Evolutionary conservation across 2,797 vertebrate species (phyloP), one percentile per base, ranked within the genome.

Genomic region (Etheostoma perlongum): DNA sequence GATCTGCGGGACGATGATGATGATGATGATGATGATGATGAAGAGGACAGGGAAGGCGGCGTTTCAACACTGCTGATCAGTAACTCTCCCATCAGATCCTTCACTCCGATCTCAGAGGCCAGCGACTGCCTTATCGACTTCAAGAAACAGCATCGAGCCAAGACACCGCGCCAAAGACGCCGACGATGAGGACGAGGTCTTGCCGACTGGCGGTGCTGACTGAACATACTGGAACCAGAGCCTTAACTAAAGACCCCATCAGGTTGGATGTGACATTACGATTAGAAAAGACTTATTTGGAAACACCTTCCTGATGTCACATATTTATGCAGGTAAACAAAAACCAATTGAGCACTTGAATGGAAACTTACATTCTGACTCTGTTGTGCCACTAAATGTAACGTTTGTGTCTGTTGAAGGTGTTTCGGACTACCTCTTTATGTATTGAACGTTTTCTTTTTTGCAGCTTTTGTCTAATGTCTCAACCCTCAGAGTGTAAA

Each of bases 81-180:
- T 9, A 46, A 90, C 72, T 96, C 95, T 61, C 93, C 96, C 27
- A 95, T 93, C 36, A 93, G 93, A 68, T 89, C 96, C 10, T 88
- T 95, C 77, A 84, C 95, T 65, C 90, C 96, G 12, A 92, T 95
- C 87, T 96, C 94, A 0, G 96, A 97, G 89, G 95, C 94, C 77
- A 86, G 83, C 1, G 96, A 92, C 77, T 94, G 94, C 69, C 88
- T 95, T 57, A 87, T 96, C 57, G 96, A 97, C 92, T 96, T 93
- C 42, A 95, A 93, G 59, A 94, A 91, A 0, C 93, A 83, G 4
- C 49, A 74, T 33, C 81, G 83, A 11, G 46, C 80, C 72, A 91
- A 25, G 76, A 91, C 79, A 72, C 76, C 73, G 2, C 85, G 86
- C 69, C 91, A 87, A 21, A 90, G 89, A 81, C 81, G 89, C 11